Evolutionary conservation across 2,888 invertebrate genomes (phyloP).

Genomic region (Cataglyphis cursor): DNA sequence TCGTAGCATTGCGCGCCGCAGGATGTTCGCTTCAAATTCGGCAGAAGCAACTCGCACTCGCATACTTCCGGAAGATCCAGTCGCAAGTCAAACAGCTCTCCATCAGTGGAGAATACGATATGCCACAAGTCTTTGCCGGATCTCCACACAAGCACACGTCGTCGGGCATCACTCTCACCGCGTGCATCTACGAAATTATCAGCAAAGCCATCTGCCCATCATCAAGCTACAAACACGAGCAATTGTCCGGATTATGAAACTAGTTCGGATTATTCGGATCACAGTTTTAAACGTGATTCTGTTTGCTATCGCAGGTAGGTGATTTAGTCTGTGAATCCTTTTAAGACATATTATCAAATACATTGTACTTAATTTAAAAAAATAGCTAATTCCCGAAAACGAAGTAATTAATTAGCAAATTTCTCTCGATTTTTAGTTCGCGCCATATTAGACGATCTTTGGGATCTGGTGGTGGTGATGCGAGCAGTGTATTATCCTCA

Average conservation of each 20-base stretch:
- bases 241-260: conserved; percentile 86
- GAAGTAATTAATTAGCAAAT: not conserved
- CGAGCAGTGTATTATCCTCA: conserved; percentile 85
- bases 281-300: conserved; percentile 85
- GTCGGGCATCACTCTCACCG: conserved; percentile 84
- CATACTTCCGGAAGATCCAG: conserved; percentile 81
- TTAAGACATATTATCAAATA: not conserved
- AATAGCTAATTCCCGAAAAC: not conserved
- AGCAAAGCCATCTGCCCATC: conserved; percentile 78
- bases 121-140: conserved; percentile 95
- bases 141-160: conserved; percentile 88
- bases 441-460: conserved; percentile 84
- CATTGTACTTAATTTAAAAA: not conserved
- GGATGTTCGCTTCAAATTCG: conserved; percentile 84
- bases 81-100: conserved; percentile 81
- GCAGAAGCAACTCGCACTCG: conserved; percentile 84
- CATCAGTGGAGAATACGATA: conserved; percentile 82
- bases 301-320: conserved; percentile 84
- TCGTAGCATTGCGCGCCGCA: conserved; percentile 78
- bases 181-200: conserved; percentile 83
- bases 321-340: not conserved
- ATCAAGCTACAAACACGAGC: conserved; percentile 72
- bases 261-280: conserved; percentile 85
- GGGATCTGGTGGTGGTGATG: conserved; percentile 85
- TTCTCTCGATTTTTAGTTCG: conserved; percentile 73